Conservation (phyloP, 2,797 vertebrate genomes). For the Orientallactaga sibirica region DNA sequence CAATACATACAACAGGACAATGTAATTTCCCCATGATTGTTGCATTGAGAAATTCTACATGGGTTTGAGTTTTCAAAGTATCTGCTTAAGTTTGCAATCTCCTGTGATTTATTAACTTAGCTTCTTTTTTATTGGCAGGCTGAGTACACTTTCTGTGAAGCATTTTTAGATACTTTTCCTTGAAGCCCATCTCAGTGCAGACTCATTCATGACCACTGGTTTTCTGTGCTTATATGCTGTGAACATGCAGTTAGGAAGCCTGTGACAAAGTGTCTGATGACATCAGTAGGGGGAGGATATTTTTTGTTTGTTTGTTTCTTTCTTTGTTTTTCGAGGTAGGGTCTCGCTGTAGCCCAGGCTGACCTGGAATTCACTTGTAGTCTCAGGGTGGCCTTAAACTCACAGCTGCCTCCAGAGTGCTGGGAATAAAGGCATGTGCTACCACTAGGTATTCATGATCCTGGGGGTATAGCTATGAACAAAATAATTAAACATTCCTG, state of each 20-base stretch:
- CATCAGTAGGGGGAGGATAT: neutral
- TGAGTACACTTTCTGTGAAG: constrained; percentile 15
- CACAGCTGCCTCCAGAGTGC: too few relatives aligned
- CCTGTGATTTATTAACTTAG: constrained; percentile 53
- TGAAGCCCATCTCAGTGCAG: constrained; percentile 18
- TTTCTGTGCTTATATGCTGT: neutral
- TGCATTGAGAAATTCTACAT: constrained; percentile 35
- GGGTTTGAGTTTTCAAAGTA: constrained; percentile 53
- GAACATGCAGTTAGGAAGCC: neutral
- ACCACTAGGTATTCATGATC: neutral
- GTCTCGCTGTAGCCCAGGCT: too few relatives aligned
- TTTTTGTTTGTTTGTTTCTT: too few relatives aligned
- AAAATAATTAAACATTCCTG: constrained; percentile 59
- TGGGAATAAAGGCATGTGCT: too few relatives aligned
- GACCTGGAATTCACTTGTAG: too few relatives aligned
- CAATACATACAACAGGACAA: constrained; percentile 35
- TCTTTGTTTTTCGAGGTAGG: too few relatives aligned
- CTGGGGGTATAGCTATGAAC: neutral
- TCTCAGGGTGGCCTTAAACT: too few relatives aligned
- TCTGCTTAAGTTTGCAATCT: constrained; percentile 58
- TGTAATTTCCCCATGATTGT: constrained; percentile 36
- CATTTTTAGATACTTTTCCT: constrained; percentile 58
- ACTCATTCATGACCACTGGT: constrained; percentile 18
- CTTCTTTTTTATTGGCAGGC: constrained; percentile 44
- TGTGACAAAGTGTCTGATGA: neutral